Evolutionary conservation across 2,888 invertebrate species (phyloP), one percentile per base, ranked within the genome.

Genomic region (Arctia plantaginis): DNA sequence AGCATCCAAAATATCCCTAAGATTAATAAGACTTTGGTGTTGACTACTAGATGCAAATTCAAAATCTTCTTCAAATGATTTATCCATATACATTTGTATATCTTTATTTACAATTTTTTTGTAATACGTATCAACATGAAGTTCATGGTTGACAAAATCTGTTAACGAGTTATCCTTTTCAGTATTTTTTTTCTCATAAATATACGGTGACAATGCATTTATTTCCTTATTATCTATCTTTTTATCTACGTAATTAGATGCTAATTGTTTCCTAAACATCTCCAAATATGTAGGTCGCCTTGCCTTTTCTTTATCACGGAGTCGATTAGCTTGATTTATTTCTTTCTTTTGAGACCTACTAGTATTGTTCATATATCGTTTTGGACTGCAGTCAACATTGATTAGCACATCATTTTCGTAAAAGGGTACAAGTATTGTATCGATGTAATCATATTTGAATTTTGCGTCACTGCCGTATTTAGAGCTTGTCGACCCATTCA

Each of bases 391-490:
- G 23, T 64, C 33, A 64, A 71, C 47, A 65, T 71, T 71, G 4
- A 71, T 39, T 0, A 71, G 41, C 3, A 71, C 64, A 47, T 71
- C 71, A 33, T 71, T 71, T 27, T 71, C 71, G 10, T 71, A 71
- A 71, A 71, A 71, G 33, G 71, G 71, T 35, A 71, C 71, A 23
- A 71, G 64, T 65, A 71, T 71, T 47, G 64, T 65, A 35, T 65
- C 33, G 8, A 71, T 15, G 12, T 44, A 33, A 47, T 69, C 41
- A 41, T 70, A 41, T 69, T 35, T 69, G 15, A 3, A 8, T 39
- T 62, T 69, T 27, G 41, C 30, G 10, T 69, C 69, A 18, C 59
- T 62, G 30, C 30, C 27, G 3, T 59, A 62, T 59, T 44, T 41
- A 13, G 62, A 70, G 18, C 41, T 64, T 39, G 44, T 69, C 47